phyloP scores from a whole-genome alignment of 2,888 invertebrate species.

The Drosophila macrospina region DNA sequence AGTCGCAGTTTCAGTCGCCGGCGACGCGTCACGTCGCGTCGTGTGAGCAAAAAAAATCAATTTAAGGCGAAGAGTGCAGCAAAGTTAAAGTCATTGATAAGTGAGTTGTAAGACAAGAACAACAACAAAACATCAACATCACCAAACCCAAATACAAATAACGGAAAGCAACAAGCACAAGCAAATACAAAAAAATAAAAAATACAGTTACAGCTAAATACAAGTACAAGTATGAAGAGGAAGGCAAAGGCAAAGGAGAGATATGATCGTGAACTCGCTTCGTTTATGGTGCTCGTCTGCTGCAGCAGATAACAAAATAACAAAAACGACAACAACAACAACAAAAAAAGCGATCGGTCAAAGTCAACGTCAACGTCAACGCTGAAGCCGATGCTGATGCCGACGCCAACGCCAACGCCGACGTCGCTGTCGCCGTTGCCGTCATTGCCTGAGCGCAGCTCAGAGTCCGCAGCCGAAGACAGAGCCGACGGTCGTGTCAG shows the following conservation, averaged over 20 bases:
- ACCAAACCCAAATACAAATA: slow-evolving; percentile 11
- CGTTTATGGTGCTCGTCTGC: slow-evolving; percentile 20
- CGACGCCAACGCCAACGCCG: slow-evolving; percentile 37
- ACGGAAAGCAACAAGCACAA: slow-evolving; percentile 17
- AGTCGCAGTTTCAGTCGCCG: slow-evolving; percentile 1
- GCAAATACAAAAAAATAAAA: slow-evolving; percentile 6
- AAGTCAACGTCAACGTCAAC: slow-evolving; percentile 40
- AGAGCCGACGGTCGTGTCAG: slow-evolving; percentile 52
- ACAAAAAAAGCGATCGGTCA: slow-evolving; percentile 48
- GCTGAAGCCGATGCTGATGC: slow-evolving; percentile 21
- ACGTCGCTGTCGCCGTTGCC: slow-evolving; percentile 21
- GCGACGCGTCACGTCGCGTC: neutral
- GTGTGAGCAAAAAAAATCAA: slow-evolving; percentile 72
- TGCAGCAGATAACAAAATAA: slow-evolving; percentile 48
- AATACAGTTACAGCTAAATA: neutral
- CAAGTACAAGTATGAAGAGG: slow-evolving; percentile 1
- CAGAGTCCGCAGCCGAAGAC: slow-evolving; percentile 38
- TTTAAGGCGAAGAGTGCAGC: slow-evolving; percentile 53
- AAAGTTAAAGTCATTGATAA: slow-evolving; percentile 68
- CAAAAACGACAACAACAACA: neutral
- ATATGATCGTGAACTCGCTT: slow-evolving; percentile 34
- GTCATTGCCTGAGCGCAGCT: slow-evolving; percentile 51
- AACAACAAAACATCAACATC: slow-evolving; percentile 25
- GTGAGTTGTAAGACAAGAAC: slow-evolving; percentile 34
- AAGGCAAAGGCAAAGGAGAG: slow-evolving; percentile 6